Evolutionary conservation across 1,140 invertebrate genomes (phyloP).

Genomic region (Anoplophora glabripennis): DNA sequence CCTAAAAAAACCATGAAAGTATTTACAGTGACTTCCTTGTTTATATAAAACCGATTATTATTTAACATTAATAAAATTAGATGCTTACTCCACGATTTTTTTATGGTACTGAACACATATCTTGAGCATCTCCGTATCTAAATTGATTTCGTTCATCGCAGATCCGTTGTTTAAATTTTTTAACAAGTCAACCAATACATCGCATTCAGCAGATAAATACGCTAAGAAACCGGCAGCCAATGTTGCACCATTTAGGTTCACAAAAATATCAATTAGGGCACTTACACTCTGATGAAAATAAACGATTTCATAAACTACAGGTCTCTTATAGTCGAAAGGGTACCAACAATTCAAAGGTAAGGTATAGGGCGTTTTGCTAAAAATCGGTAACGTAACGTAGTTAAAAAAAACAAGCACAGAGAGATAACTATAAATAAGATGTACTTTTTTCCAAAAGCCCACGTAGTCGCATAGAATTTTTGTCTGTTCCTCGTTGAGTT

Average conservation of each 20-base stretch:
- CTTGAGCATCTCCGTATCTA: background rate
- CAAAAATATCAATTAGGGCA: background rate
- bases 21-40: too few relatives aligned
- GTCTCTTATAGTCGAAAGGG: too few relatives aligned
- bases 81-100: background rate
- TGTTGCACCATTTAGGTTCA: background rate
- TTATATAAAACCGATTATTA: too few relatives aligned
- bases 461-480: too few relatives aligned
- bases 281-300: conserved; percentile 1
- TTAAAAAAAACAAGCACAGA: too few relatives aligned
- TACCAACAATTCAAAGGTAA: too few relatives aligned
- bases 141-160: background rate
- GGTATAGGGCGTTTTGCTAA: too few relatives aligned
- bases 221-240: background rate
- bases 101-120: background rate
- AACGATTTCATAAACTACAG: background rate
- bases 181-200: background rate
- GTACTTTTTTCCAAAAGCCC: too few relatives aligned
- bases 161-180: background rate
- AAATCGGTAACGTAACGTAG: too few relatives aligned
- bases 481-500: too few relatives aligned
- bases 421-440: too few relatives aligned
- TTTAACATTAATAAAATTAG: too few relatives aligned
- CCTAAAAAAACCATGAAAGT: background rate
- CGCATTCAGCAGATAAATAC: background rate